Evolutionary conservation across 2,113 vertebrate species (phyloP), one percentile per base, ranked within the genome.

Genomic region (Delphinapterus leucas): DNA sequence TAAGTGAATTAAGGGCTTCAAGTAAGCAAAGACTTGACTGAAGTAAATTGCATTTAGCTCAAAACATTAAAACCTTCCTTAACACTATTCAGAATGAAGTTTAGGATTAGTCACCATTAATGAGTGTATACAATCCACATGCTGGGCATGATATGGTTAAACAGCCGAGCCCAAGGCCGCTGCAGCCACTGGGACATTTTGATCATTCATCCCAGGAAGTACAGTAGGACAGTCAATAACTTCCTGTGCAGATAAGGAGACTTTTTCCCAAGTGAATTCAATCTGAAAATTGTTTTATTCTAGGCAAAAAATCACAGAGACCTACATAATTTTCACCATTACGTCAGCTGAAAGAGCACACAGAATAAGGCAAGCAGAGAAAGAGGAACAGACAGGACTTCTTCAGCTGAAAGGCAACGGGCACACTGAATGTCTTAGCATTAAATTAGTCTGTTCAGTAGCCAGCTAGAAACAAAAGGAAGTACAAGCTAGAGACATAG

Each of bases 201-300:
- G 38, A 83, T 88, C 71, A 20, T 41, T 60, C 49, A 61, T 70
- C 65, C 44, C 31, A 92, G 80, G 49, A 96, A 80, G 55, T 18
- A 55, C 9, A 74, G 47, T n/a, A 61, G n/a, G 38, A 70, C 9
- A 92, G 81, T 87, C 49, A 55, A 55, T 93, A 92, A 94, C 60
- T 85, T 94, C 71, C 71, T 95, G 74, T 84, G 60, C 15, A 76
- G 60, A 88, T 88, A 80, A 87, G 84, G 18, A 26, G 3, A 9
- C 44, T 77, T 88, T 85, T 94, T 88, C 31, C 9, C n/a, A 28
- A 82, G 74, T 83, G 85, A 94, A 96, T 94, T 93, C 96, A 84
- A 84, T 94, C 41, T 80, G 63, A 92, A 81, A 96, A 95, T 95
- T 83, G n/a, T 88, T 96, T 41, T 63, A 2, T 80, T 93, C 58